These are phyloP conservation scores for Drosophila dunni DNA, from an alignment of 1,140 invertebrate genomes.

Conservation along the genomic window DNA sequence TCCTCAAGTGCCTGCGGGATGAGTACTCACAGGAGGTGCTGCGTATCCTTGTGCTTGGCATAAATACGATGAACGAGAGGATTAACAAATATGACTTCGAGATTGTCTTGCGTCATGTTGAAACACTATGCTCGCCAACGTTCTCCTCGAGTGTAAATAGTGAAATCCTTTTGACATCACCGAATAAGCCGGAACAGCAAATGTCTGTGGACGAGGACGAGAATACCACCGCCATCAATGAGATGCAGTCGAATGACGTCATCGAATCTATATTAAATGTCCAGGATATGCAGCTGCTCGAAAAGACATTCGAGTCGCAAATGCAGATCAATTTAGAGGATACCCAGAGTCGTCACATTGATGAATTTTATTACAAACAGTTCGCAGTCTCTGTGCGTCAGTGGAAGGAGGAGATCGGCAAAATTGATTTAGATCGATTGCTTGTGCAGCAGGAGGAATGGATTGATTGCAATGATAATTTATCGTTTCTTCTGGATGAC, in stretches of 20 bases:
- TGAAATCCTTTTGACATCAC: neutral
- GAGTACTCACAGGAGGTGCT: slow-evolving; percentile 90
- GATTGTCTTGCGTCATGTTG: slow-evolving; percentile 57
- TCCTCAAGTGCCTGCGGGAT: slow-evolving; percentile 88
- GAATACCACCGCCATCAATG: slow-evolving; percentile 27
- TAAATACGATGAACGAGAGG: slow-evolving; percentile 85
- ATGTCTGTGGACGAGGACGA: slow-evolving; percentile 12
- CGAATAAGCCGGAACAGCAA: slow-evolving; percentile 11
- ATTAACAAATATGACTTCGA: slow-evolving; percentile 80
- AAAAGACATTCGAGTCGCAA: slow-evolving; percentile 85
- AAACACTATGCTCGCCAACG: slow-evolving; percentile 40
- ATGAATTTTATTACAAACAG: slow-evolving; percentile 83
- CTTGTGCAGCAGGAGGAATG: slow-evolving; percentile 86
- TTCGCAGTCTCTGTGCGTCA: slow-evolving; percentile 85
- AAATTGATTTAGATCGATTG: slow-evolving; percentile 86
- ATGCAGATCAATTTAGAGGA: slow-evolving; percentile 59
- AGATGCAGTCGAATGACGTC: slow-evolving; percentile 61
- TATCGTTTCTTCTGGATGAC: slow-evolving; percentile 88
- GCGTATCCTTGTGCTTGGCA: slow-evolving; percentile 86
- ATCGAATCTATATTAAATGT: slow-evolving; percentile 86
- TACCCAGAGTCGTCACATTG: slow-evolving; percentile 59
- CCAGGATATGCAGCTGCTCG: slow-evolving; percentile 87
- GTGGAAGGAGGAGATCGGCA: slow-evolving; percentile 86
- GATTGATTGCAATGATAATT: slow-evolving; percentile 86
- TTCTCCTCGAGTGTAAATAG: slow-evolving; percentile 25